phyloP scores from a whole-genome alignment of 2,888 invertebrate species.

The Diadegma fenestrale region DNA sequence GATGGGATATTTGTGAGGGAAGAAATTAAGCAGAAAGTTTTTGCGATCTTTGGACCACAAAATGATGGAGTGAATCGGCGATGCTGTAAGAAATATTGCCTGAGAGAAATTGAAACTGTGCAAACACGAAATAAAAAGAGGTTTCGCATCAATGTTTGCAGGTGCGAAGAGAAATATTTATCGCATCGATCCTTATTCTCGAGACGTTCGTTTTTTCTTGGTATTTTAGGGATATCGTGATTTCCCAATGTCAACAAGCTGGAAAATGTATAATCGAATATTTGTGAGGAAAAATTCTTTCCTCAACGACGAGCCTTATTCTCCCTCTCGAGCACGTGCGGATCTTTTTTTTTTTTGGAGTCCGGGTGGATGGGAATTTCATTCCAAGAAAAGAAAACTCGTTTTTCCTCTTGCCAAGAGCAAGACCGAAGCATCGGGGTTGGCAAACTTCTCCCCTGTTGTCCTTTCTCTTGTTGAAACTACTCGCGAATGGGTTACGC shows the following conservation, averaged over 20 bases:
- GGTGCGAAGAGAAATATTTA: background rate
- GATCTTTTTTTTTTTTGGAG: background rate
- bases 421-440: conserved; percentile 15
- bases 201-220: too few species aligned
- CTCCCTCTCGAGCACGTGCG: conserved; percentile 74
- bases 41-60: too few species aligned
- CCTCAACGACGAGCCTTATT: background rate
- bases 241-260: conserved; percentile 1
- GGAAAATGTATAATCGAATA: conserved; percentile 47
- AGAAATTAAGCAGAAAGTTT: background rate
- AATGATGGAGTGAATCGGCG: background rate
- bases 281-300: conserved; percentile 26
- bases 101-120: background rate
- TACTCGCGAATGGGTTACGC: conserved; percentile 73
- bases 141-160: background rate
- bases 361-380: conserved; percentile 34
- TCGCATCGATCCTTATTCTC: background rate
- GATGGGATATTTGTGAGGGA: background rate
- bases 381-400: conserved; percentile 70
- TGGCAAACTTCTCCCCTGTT: conserved; percentile 42
- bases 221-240: background rate
- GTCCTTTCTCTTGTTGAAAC: conserved; percentile 46
- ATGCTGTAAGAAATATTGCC: background rate
- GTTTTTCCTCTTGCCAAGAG: conserved; percentile 67
- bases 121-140: background rate